phyloP scores from a whole-genome alignment of 2,888 invertebrate species.

The Thecophora atra region DNA sequence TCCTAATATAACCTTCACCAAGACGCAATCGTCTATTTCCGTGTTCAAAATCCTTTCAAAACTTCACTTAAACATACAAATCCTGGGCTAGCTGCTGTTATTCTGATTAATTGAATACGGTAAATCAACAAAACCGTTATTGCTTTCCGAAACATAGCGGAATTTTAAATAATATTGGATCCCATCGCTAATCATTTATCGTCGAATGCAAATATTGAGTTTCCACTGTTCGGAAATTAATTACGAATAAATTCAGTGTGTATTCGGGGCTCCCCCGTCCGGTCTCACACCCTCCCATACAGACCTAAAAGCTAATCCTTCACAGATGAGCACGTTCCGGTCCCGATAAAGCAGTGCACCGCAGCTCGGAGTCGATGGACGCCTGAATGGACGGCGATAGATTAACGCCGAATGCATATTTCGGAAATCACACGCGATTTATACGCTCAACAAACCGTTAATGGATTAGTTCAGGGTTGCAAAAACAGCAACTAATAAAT shows the following conservation, averaged over 20 bases:
- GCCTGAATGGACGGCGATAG: background rate
- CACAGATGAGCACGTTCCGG: slow-evolving; percentile 31
- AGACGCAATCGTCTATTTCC: no score
- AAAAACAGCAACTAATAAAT: background rate
- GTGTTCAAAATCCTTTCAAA: no score
- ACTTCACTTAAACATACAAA: no score
- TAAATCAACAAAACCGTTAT: no score
- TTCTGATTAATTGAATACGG: no score
- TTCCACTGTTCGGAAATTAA: slow-evolving; percentile 27
- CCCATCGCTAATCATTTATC: slow-evolving; percentile 6
- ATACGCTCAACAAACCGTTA: slow-evolving; percentile 17
- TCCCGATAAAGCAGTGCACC: slow-evolving; percentile 25
- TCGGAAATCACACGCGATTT: slow-evolving; percentile 18
- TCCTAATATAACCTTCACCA: no score
- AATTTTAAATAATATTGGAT: no score
- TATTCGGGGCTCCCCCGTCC: background rate
- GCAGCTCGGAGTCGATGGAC: no score
- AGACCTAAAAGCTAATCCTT: slow-evolving; percentile 33
- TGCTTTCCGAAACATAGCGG: no score
- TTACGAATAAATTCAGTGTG: slow-evolving; percentile 26
- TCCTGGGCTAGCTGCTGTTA: no score
- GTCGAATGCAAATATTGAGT: slow-evolving; percentile 17
- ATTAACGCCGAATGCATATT: slow-evolving; percentile 23
- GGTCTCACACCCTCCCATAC: background rate
- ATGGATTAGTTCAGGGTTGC: slow-evolving; percentile 1